Percentiles rank a stretch among this genome's conserved stretches.
phyloP scores from a whole-genome alignment of 2,113 vertebrate species.

The Stercorarius parasiticus region DNA sequence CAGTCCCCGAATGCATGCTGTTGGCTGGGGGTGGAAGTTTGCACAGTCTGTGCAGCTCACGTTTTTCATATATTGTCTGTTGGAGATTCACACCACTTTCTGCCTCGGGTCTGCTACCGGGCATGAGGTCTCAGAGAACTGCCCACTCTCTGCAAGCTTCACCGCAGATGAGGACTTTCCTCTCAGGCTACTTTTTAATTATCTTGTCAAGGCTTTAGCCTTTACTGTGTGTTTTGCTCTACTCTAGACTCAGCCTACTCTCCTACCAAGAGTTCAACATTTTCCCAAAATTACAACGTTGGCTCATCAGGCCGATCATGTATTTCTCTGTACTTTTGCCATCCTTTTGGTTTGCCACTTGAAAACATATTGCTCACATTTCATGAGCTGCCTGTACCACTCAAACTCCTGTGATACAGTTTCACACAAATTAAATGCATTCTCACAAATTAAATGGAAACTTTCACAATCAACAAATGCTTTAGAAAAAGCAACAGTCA shows the following conservation, averaged over 20 bases:
- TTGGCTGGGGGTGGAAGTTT: neutral
- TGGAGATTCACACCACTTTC: neutral
- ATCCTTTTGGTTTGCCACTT: neutral
- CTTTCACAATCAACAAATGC: neutral
- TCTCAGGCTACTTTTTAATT: neutral
- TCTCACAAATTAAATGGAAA: neutral
- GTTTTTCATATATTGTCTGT: neutral
- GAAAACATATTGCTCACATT: neutral
- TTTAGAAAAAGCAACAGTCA: neutral
- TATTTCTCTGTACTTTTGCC: neutral
- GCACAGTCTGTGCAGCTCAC: neutral
- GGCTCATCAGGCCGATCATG: neutral
- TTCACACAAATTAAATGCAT: neutral
- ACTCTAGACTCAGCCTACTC: neutral
- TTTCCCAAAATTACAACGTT: neutral
- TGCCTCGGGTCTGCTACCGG: neutral
- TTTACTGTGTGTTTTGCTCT: neutral
- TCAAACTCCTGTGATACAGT: neutral
- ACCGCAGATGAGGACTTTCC: neutral
- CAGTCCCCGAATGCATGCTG: rapidly evolving
- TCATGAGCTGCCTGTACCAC: neutral
- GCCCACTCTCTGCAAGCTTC: neutral
- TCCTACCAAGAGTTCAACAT: neutral
- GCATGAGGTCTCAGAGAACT: neutral
- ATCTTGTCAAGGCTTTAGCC: neutral